A percentile compares a stretch with the other conserved stretches of the same genome.
Conservation (phyloP, 2,113 vertebrate species). For the Oryzias curvinotus region DNA sequence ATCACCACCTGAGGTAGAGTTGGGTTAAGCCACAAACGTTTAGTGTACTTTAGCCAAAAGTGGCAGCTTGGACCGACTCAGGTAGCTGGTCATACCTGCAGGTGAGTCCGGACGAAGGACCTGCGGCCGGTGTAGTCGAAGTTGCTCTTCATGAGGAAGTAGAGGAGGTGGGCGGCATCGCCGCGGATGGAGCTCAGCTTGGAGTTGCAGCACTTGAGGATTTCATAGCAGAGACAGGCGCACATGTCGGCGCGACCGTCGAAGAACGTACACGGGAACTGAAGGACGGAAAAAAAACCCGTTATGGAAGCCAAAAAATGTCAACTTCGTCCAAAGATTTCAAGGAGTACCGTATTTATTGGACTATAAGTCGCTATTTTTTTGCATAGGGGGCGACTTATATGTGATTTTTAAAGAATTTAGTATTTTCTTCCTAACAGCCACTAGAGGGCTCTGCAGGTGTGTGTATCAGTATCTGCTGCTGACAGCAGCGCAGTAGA, state of each 20-base stretch:
- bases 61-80: not conserved
- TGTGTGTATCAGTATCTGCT: too few species aligned
- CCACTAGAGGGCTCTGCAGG: too few species aligned
- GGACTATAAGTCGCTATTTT: too few species aligned
- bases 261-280: constrained; percentile 97
- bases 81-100: constrained; percentile 79
- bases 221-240: constrained; percentile 93
- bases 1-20: constrained; percentile 87
- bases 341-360: too few species aligned
- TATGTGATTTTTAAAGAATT: too few species aligned
- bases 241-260: constrained; percentile 97
- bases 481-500: too few species aligned
- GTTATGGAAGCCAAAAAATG: not conserved
- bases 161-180: constrained; percentile 93
- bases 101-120: constrained; percentile 94
- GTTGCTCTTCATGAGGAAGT: constrained; percentile 98
- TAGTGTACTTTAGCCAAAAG: not conserved
- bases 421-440: too few species aligned
- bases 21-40: not conserved
- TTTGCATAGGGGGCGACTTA: too few species aligned
- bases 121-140: constrained; percentile 95
- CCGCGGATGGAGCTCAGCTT: constrained; percentile 93
- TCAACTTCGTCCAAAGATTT: not conserved
- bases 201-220: constrained; percentile 95
- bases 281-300: not conserved